Evolutionary conservation across 1,140 invertebrate genomes (phyloP), one percentile per base, ranked within the genome.

Genomic region (Halictus rubicundus): DNA sequence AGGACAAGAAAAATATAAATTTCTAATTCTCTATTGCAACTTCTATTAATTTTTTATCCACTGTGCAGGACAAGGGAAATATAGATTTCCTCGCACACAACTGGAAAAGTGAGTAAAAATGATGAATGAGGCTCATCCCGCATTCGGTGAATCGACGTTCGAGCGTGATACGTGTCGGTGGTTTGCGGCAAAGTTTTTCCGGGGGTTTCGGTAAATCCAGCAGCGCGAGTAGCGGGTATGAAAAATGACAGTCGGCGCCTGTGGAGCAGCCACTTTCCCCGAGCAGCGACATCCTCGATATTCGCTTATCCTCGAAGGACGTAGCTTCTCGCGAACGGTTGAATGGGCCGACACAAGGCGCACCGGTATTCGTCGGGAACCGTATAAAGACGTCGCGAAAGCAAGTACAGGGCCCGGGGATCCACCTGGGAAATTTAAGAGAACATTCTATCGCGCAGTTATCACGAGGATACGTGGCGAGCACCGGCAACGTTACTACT

Each of bases 351-450:
- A 14, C 77, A 68, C 78, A 79, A 81, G 66, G 52, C 72, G 73
- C 69, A 59, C 32, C 71, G 66, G 65, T 81, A 79, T 84, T 85
- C 78, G 79, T 57, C 39, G 78, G 72, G 69, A 54, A 85, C 75
- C 76, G 83, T 86, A 86, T 85, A 85, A 85, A 86, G 84, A 86
- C 77, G 85, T 86, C 77, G 75, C 83, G 83, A 85, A 86, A 72
- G 83, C 79, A 76, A 86, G 84, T 71, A 78, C 80, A 66, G 10
- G 65, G 61, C 73, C 54, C 7, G 73, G 84, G 73, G 84, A 87
- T 86, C 78, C 85, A 86, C 85, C 74, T 83, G 85, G 85, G 85
- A 87, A 87, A 87, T 87, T 87, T 87, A 87, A 87, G 81, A 86
- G 85, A 87, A 86, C 84, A 81, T 86, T 87, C 83, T 85, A 85